A percentile compares a stretch with the other conserved stretches of the same genome.
phyloP scores from a whole-genome alignment of 1,140 invertebrate genomes.

The Heliconius eleuchia region DNA sequence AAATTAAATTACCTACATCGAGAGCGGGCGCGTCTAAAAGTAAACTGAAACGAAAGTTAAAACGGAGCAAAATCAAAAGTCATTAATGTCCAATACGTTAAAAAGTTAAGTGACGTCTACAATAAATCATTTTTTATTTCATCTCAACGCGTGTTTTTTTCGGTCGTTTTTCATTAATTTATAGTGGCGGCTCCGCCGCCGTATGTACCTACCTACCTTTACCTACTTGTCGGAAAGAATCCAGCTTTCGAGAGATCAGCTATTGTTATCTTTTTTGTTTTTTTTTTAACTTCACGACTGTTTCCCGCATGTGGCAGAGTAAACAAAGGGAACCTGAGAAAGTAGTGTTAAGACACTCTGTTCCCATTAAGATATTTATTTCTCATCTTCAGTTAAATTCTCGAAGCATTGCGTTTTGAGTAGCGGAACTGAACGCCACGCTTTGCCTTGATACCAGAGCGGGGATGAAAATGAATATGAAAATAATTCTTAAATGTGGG shows the following conservation, averaged over 20 bases:
- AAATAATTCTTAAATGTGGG: too few species aligned
- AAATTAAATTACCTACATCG: not conserved
- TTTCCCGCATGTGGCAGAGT: too few species aligned
- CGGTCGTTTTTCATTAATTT: constrained; percentile 75
- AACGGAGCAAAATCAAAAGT: constrained; percentile 73
- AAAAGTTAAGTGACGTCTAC: constrained; percentile 71
- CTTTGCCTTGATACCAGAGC: too few species aligned
- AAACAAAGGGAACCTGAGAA: too few species aligned
- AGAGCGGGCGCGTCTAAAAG: not conserved
- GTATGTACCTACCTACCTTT: not conserved
- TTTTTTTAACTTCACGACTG: too few species aligned
- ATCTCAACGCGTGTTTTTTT: constrained; percentile 69
- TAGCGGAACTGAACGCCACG: too few species aligned
- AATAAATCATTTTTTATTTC: constrained; percentile 79
- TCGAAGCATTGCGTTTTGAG: too few species aligned
- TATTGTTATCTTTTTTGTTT: too few species aligned
- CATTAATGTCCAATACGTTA: constrained; percentile 79
- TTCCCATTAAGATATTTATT: too few species aligned
- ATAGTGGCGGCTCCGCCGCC: constrained; percentile 13
- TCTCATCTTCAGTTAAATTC: too few species aligned
- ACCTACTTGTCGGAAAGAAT: not conserved
- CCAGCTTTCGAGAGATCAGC: not conserved
- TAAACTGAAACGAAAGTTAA: constrained; percentile 24
- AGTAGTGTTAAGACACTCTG: too few species aligned
- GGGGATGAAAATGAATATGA: too few species aligned